Percentiles rank a stretch among this genome's conserved stretches.
phyloP scores from a whole-genome alignment of 2,888 invertebrate species.

The Agrochola lychnidis region DNA sequence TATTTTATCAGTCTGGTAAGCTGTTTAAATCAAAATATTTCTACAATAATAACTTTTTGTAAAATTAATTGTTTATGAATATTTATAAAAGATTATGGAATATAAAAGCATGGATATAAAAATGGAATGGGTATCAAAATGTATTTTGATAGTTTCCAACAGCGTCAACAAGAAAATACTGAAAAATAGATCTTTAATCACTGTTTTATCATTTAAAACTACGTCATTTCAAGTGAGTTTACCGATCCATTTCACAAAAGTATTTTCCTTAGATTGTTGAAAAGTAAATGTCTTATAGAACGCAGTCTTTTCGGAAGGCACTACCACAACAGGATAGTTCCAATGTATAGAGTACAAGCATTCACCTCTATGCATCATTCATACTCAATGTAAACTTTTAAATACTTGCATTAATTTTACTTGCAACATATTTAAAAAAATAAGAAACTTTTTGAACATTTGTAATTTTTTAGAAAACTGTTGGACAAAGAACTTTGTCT shows the following conservation, averaged over 20 bases:
- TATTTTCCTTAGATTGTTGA: constrained; percentile 4
- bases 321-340: constrained; percentile 44
- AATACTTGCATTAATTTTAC: constrained; percentile 3
- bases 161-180: constrained; percentile 3
- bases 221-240: neutral
- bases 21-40: neutral
- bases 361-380: neutral
- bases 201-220: neutral
- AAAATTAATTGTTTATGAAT: constrained; percentile 5
- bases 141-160: constrained; percentile 11
- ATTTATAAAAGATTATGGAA: constrained; percentile 23
- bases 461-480: neutral
- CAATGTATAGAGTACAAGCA: constrained; percentile 13
- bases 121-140: constrained; percentile 41
- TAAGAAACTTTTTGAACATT: neutral
- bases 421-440: neutral
- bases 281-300: constrained; percentile 28
- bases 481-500: neutral
- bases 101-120: constrained; percentile 45
- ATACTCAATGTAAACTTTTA: neutral
- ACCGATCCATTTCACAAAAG: neutral
- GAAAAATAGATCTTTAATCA: neutral
- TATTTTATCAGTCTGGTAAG: neutral
- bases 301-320: constrained; percentile 66
- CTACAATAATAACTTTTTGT: neutral